Evolutionary conservation across 2,797 vertebrate species (phyloP), one percentile per base, ranked within the genome.

Genomic region (Smutsia temminckii): DNA sequence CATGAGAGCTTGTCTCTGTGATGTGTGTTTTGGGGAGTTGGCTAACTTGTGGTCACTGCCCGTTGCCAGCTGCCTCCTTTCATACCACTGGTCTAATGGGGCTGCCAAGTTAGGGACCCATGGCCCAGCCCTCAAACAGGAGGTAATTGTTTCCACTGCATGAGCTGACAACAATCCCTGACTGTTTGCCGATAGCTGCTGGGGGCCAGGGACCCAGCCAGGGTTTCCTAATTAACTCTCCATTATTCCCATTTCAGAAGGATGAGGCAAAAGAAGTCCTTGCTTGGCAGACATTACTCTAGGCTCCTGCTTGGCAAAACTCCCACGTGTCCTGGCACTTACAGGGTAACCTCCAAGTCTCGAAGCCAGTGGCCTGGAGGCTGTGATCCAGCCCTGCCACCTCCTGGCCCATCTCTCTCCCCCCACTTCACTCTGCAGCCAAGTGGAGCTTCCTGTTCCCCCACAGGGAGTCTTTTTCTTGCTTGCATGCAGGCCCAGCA

Each of bases 91-190:
- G 84, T 77, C 85, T 95, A 93, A 97, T 46, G 63, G 84, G 86
- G 86, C 66, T 96, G 95, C 91, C 95, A 97, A 87, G 23, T 95
- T 95, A 87, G 95, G 46, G 32, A 69, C 72, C 93, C 95, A 66
- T 20, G 32, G 51, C 79, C 91, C 85, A 69, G 7, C 63, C 78
- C 94, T 97, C 37, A 96, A 96, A 96, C 95, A 95, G 92, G 81
- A 94, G 96, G 85, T 83, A 72, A 95, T 96, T 97, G 86, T 94
- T 97, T 89, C 59, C 63, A 51, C 53, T 57, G 78, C 27, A 25
- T 57, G 91, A 95, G 95, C 86, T 95, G 91, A 42, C 77, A 51
- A 72, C 42, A 71, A 71, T 72, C 61, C 83, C 68, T 90, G 95
- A 72, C 75, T 37, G 18, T 83, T 64, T 91, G 40, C 10, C 20